A percentile compares a stretch with the other conserved stretches of the same genome.
phyloP scores from a whole-genome alignment of 1,140 invertebrate genomes.

The Aphis craccivora region DNA sequence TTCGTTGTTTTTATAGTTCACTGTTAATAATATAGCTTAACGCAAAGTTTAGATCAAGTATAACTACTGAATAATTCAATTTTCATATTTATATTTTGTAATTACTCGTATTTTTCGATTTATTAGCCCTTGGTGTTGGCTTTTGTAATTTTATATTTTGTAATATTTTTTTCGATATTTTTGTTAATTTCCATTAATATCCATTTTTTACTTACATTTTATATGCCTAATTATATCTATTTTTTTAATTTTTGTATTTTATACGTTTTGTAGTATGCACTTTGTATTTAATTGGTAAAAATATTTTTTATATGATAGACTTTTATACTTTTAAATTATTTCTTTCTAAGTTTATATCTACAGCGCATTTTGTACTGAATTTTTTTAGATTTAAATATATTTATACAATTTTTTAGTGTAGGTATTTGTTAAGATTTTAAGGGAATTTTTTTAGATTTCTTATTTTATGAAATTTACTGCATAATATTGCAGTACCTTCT shows the following conservation, averaged over 20 bases:
- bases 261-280: too few relatives aligned
- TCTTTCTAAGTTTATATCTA: too few relatives aligned
- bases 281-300: too few relatives aligned
- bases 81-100: background rate
- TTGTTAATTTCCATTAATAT: rapidly evolving
- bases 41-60: background rate
- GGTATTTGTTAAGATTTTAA: too few relatives aligned
- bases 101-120: background rate
- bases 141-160: background rate
- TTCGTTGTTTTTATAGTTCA: too few relatives aligned
- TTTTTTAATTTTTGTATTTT: too few relatives aligned
- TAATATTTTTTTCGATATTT: background rate
- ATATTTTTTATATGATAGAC: too few relatives aligned
- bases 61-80: background rate
- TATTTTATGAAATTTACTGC: background rate
- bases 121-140: too few relatives aligned
- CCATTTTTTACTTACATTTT: background rate
- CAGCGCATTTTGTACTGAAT: too few relatives aligned
- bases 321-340: too few relatives aligned
- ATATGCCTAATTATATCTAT: background rate
- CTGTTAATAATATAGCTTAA: background rate
- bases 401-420: too few relatives aligned
- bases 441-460: background rate
- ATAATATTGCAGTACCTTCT: background rate
- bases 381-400: too few relatives aligned